A percentile compares a stretch with the other conserved stretches of the same genome.
These are phyloP conservation scores for Auanema sp. DNA, from an alignment of 2,888 invertebrate species.

Conservation along the genomic window DNA sequence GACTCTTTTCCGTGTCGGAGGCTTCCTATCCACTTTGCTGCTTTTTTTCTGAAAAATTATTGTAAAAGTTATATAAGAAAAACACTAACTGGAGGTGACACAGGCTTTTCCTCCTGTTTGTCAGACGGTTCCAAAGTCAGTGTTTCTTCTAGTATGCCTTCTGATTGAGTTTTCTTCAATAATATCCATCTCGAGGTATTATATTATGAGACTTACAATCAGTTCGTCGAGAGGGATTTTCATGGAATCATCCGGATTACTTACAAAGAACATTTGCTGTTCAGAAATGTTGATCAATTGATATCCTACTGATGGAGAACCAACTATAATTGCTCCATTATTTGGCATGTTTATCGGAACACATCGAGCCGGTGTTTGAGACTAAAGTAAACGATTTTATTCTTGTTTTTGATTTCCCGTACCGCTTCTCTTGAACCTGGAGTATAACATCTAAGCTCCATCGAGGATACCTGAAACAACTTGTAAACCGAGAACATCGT, in stretches of 20 bases:
- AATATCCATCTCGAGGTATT: too few species aligned
- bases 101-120: background rate
- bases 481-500: too few species aligned
- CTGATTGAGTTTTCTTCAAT: background rate
- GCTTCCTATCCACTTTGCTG: background rate
- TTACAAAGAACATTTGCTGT: slow-evolving; percentile 1
- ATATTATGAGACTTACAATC: too few species aligned
- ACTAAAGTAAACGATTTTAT: too few species aligned
- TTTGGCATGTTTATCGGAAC: background rate
- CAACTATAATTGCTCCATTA: background rate
- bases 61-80: background rate
- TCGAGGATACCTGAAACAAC: too few species aligned
- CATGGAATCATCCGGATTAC: background rate
- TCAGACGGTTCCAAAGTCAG: background rate
- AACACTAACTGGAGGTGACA: background rate
- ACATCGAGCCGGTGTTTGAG: background rate
- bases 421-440: too few species aligned
- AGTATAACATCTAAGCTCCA: too few species aligned
- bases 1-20: too few species aligned
- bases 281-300: background rate
- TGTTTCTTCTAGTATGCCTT: slow-evolving; percentile 5
- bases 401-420: too few species aligned
- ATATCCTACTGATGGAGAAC: background rate
- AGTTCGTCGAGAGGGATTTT: too few species aligned
- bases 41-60: slow-evolving; percentile 2